Conservation (phyloP, 2,797 vertebrate species). For the Huso huso region DNA sequence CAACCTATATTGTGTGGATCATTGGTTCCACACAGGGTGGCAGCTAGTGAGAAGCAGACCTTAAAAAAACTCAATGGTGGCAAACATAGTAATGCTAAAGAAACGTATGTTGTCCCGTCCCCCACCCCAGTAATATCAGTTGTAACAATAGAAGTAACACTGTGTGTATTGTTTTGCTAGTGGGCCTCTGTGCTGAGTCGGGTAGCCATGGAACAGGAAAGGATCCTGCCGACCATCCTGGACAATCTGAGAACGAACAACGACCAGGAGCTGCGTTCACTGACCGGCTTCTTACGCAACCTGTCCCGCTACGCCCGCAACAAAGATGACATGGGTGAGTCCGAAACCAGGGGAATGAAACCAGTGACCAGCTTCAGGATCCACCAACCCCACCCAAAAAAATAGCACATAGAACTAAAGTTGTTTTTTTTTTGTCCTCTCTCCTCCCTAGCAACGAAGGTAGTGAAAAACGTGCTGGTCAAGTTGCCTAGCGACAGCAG, state of each 20-base stretch:
- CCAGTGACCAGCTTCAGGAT: no score
- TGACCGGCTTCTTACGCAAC: constrained; percentile 85
- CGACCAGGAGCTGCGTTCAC: constrained; percentile 72
- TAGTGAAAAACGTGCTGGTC: constrained; percentile 64
- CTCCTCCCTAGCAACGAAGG: constrained; percentile 63
- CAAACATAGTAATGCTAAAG: background rate
- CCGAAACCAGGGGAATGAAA: no score
- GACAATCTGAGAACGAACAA: constrained; percentile 62
- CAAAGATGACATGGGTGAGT: constrained; percentile 83
- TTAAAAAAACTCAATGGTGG: background rate
- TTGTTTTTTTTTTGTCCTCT: background rate
- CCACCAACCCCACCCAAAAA: no score
- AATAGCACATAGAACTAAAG: no score
- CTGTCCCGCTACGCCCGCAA: constrained; percentile 74
- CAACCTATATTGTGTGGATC: no score
- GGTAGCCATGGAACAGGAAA: constrained; percentile 76
- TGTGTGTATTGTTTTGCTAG: constrained; percentile 39
- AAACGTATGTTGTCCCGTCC: no score
- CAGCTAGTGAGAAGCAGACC: no score
- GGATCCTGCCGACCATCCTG: constrained; percentile 69
- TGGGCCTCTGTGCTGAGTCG: constrained; percentile 78
- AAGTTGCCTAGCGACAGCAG: constrained; percentile 61
- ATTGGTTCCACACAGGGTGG: no score
- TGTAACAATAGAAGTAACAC: no score
- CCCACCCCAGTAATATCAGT: no score